A percentile compares a stretch with the other conserved stretches of the same genome.
Evolutionary conservation across 1,140 invertebrate species (phyloP).

Genomic region (Drosophila novamexicana): DNA sequence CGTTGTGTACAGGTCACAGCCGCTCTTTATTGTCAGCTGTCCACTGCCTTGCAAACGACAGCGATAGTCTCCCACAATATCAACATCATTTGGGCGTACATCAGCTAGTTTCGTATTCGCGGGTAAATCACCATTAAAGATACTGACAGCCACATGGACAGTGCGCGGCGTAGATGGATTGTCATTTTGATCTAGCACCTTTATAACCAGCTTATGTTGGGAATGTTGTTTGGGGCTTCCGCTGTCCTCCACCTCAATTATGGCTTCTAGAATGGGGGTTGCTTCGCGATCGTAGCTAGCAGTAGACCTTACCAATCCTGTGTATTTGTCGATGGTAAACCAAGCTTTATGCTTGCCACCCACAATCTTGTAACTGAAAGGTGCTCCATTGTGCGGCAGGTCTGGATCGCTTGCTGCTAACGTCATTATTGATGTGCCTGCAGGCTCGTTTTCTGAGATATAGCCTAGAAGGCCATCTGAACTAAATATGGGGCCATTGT

Average conservation of each 20-base stretch:
- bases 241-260: conserved; percentile 95
- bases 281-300: conserved; percentile 92
- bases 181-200: conserved; percentile 95
- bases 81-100: conserved; percentile 95
- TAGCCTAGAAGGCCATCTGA: conserved; percentile 89
- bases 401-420: conserved; percentile 95
- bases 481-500: conserved; percentile 95
- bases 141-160: conserved; percentile 91
- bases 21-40: conserved; percentile 89
- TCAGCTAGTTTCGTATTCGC: conserved; percentile 92
- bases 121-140: conserved; percentile 90
- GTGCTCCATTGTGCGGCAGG: conserved; percentile 95
- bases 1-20: conserved; percentile 91
- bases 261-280: conserved; percentile 89
- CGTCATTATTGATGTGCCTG: conserved; percentile 93
- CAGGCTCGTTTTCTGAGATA: conserved; percentile 94
- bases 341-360: conserved; percentile 90
- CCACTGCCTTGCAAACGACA: conserved; percentile 90
- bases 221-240: conserved; percentile 93
- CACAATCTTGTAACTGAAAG: conserved; percentile 93
- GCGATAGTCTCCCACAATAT: conserved; percentile 93
- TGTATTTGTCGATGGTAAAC: conserved; percentile 87
- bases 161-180: conserved; percentile 93
- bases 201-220: conserved; percentile 90
- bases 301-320: conserved; percentile 92